A percentile compares a stretch with the other conserved stretches of the same genome.
phyloP scores from a whole-genome alignment of 1,140 invertebrate genomes.

The Littorina saxatilis region DNA sequence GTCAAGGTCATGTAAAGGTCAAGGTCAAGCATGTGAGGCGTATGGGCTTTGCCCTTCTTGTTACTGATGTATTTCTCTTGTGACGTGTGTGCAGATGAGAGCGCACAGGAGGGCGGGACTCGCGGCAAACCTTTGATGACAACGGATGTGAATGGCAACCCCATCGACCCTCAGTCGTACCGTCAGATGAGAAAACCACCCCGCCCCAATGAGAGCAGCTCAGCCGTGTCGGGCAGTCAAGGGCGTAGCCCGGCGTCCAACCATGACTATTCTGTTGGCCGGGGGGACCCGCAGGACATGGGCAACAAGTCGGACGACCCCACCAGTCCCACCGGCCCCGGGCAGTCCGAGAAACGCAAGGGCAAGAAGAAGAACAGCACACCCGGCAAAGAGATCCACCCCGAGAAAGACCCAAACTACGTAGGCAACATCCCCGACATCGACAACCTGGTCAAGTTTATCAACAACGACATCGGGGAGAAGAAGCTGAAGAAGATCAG shows the following conservation, averaged over 20 bases:
- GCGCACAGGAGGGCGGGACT: not conserved
- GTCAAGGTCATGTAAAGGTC: no score
- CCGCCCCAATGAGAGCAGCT: conserved; percentile 13
- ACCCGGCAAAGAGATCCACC: conserved; percentile 41
- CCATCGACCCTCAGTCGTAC: conserved; percentile 37
- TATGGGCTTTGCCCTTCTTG: no score
- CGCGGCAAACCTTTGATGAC: conserved; percentile 26
- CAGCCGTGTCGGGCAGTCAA: not conserved
- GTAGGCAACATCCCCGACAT: conserved; percentile 53
- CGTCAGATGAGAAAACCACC: conserved; percentile 60
- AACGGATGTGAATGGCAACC: conserved; percentile 53
- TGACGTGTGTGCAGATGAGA: conserved; percentile 3
- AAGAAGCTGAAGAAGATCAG: conserved; percentile 47
- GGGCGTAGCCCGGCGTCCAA: not conserved
- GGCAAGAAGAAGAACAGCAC: conserved; percentile 42
- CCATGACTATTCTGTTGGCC: not conserved
- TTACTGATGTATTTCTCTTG: no score
- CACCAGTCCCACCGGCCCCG: conserved; percentile 12
- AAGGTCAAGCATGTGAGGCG: no score
- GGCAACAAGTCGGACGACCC: conserved; percentile 17
- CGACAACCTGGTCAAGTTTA: conserved; percentile 63
- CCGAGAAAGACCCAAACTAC: conserved; percentile 63
- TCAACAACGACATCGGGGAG: conserved; percentile 53
- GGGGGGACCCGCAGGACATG: conserved; percentile 28
- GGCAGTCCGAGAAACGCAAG: conserved; percentile 34